Conservation (phyloP, 2,797 vertebrate genomes). For the Phoebastria nigripes region DNA sequence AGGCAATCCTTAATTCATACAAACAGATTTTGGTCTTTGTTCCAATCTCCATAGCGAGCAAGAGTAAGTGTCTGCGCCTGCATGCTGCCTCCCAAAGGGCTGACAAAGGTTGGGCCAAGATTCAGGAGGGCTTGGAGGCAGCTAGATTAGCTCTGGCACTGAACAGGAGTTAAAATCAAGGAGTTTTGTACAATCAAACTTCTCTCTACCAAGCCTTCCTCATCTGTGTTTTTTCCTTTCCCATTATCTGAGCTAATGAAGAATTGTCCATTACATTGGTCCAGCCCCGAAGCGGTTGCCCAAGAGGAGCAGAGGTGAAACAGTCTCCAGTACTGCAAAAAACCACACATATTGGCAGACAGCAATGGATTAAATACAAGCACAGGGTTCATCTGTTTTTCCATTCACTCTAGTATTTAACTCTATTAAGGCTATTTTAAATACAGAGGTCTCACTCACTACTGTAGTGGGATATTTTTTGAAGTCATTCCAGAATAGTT, state of each 20-base stretch:
- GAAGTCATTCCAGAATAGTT: slow-evolving; percentile 1
- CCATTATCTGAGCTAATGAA: neutral
- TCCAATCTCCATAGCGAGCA: neutral
- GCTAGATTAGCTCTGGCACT: neutral
- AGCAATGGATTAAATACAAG: neutral
- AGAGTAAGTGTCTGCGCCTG: neutral
- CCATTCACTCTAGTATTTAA: neutral
- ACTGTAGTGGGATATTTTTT: neutral
- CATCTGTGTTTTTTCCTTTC: neutral
- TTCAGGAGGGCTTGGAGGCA: neutral
- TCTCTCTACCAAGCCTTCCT: neutral
- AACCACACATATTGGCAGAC: neutral
- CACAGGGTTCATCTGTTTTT: neutral
- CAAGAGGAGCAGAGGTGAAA: slow-evolving; percentile 4
- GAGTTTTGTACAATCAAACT: neutral
- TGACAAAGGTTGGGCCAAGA: neutral
- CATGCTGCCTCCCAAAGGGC: neutral
- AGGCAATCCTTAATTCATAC: neutral
- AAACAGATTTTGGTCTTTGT: neutral
- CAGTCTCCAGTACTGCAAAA: neutral
- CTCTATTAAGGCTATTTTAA: neutral
- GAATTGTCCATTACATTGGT: neutral
- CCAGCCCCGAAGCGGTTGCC: neutral
- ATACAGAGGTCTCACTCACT: neutral
- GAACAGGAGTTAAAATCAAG: neutral